phyloP scores from a whole-genome alignment of 37 sponge, comb jelly and placozoan genomes.

The Mnemiopsis leidyi region DNA sequence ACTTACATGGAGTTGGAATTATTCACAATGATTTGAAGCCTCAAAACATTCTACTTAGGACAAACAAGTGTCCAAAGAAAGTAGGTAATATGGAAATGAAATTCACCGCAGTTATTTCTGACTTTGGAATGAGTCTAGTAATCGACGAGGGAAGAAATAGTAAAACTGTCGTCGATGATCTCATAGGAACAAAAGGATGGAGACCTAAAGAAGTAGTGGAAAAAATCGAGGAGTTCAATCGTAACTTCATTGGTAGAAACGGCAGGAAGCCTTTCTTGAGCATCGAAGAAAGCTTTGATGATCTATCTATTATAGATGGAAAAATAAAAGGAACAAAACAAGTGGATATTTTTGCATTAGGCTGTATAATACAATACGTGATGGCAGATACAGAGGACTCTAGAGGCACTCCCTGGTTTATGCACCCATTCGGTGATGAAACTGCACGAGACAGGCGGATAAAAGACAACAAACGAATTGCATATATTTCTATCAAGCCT shows the following conservation, averaged over 20 bases:
- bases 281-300: not conserved
- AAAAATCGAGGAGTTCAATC: not conserved
- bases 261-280: not conserved
- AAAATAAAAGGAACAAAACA: not conserved
- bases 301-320: not conserved
- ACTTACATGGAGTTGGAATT: not conserved
- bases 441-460: not conserved
- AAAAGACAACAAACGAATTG: not conserved
- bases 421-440: not conserved
- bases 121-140: not conserved
- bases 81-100: not conserved
- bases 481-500: not conserved
- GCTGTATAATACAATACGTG: not conserved
- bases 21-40: not conserved
- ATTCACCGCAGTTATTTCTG: not conserved
- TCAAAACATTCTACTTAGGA: not conserved
- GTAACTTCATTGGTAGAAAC: not conserved
- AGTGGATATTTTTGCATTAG: not conserved
- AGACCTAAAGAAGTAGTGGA: not conserved
- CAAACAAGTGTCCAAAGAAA: not conserved
- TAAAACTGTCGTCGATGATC: not conserved
- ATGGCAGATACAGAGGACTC: not conserved
- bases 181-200: not conserved
- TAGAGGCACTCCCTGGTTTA: not conserved
- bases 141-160: not conserved